Evolutionary conservation across 2,797 vertebrate species (phyloP), one percentile per base, ranked within the genome.

Genomic region (Sebastolobus alascanus): DNA sequence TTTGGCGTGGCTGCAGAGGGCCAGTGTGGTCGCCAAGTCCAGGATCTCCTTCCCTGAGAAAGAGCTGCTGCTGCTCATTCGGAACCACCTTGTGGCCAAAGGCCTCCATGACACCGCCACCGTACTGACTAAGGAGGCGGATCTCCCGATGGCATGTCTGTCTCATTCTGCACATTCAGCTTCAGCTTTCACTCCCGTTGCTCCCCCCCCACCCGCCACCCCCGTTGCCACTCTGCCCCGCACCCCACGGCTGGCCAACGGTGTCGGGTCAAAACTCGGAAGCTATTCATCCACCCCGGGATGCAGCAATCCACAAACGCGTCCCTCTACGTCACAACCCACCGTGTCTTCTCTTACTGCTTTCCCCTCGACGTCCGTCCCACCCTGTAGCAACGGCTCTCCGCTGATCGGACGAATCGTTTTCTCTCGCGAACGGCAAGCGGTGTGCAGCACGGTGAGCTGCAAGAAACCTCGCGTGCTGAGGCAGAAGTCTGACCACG

Each of bases 401-500:
- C 97, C 97, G 14, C 92, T 98, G 77, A 98, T 98, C 31, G 98
- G 99, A 33, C 97, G 98, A 65, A 99, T 99, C 64, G 95, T 98
- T 88, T 99, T 99, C 93, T 97, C 98, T 29, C 96, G 98, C 73
- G 99, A 99, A 79, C 96, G 98, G 38, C 97, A 96, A 0, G 95
- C 96, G 1, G 95, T 94, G 4, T 98, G 97, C 83, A 8, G 63
- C 5, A 69, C 82, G 0, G 38, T 79, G 18, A 93, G 95, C 52
- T 96, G 97, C 90, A 98, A 97, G 92, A 98, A 97, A 92, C 94
- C 97, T 25, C 95, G 98, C 76, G 97, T 98, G 52, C 94, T 99
- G 84, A 94, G 98, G 82, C 99, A 99, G 91, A 99, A 99, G 91
- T 99, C 99, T 8, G 99, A 99, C 95, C 97, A 99, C 20, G 99